These are phyloP conservation scores for Pipistrellus nathusii DNA, from an alignment of 2,797 vertebrate species.

Conservation along the genomic window DNA sequence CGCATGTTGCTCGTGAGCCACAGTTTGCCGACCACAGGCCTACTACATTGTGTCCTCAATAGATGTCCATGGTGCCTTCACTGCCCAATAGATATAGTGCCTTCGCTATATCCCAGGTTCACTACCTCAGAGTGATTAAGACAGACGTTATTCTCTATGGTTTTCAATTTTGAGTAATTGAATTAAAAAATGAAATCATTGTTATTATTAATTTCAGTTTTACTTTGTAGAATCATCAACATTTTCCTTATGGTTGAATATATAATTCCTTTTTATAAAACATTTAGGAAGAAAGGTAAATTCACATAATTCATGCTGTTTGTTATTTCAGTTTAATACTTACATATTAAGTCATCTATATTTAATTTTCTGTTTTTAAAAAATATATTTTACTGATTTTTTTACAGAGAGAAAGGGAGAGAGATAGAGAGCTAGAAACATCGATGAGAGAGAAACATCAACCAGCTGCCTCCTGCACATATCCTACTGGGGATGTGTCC, in stretches of 20 bases:
- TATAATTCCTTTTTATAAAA: neutral
- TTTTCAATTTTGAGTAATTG: conserved; percentile 9
- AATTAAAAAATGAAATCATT: conserved; percentile 3
- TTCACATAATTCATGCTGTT: neutral
- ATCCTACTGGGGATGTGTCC: too few species aligned
- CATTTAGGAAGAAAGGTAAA: neutral
- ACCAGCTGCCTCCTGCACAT: too few species aligned
- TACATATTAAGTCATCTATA: neutral
- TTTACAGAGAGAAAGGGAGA: too few species aligned
- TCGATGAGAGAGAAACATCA: too few species aligned
- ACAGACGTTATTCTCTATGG: neutral
- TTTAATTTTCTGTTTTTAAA: too few species aligned
- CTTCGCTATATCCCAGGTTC: neutral
- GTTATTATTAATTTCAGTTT: conserved; percentile 42
- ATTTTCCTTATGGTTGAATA: conserved; percentile 43
- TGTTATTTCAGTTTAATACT: conserved; percentile 14
- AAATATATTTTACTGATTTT: too few species aligned
- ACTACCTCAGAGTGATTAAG: too few species aligned
- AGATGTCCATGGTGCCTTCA: neutral
- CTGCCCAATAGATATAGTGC: neutral
- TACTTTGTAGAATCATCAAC: neutral
- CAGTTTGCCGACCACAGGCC: neutral
- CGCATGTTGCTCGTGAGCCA: too few species aligned
- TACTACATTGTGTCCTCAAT: neutral
- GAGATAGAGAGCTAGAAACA: too few species aligned